Conservation (phyloP, 2,113 vertebrate species). For the Andinoacara biseriatus region DNA sequence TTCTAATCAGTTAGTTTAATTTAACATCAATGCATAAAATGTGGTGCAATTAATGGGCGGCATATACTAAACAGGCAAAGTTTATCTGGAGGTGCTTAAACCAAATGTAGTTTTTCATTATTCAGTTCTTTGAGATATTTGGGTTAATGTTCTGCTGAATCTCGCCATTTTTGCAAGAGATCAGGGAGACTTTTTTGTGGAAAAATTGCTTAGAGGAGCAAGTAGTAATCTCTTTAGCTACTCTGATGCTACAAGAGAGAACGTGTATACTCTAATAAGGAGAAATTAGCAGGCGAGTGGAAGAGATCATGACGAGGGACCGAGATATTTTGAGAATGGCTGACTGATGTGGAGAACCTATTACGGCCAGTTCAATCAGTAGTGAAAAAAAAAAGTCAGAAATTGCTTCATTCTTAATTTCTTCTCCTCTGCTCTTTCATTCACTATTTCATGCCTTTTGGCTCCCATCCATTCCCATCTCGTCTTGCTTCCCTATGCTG, state of each 20-base stretch:
- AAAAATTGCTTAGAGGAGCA: conserved; percentile 24
- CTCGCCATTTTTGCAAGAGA: conserved; percentile 16
- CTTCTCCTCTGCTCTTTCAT: neutral
- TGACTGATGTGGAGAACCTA: neutral
- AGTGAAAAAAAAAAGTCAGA: neutral
- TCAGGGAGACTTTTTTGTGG: conserved; percentile 15
- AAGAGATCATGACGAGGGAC: neutral
- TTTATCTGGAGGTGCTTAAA: conserved; percentile 38
- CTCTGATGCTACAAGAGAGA: neutral
- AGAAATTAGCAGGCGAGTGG: neutral
- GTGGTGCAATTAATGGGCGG: conserved; percentile 7
- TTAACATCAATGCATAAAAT: conserved; percentile 12
- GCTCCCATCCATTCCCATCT: conserved; percentile 13
- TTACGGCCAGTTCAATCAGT: neutral
- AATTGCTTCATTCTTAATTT: conserved; percentile 10
- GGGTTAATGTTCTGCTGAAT: conserved; percentile 44
- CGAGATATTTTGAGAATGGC: conserved; percentile 2
- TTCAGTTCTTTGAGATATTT: conserved; percentile 44
- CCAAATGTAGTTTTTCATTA: conserved; percentile 28
- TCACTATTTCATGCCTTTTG: conserved; percentile 22
- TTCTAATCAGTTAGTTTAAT: conserved; percentile 3
- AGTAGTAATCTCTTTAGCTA: conserved; percentile 11
- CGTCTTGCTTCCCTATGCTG: neutral
- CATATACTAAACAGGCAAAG: conserved; percentile 9
- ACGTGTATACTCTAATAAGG: neutral